Conservation (phyloP, 92 coral and sea anemone species). For the Palythoa caribaeorum region DNA sequence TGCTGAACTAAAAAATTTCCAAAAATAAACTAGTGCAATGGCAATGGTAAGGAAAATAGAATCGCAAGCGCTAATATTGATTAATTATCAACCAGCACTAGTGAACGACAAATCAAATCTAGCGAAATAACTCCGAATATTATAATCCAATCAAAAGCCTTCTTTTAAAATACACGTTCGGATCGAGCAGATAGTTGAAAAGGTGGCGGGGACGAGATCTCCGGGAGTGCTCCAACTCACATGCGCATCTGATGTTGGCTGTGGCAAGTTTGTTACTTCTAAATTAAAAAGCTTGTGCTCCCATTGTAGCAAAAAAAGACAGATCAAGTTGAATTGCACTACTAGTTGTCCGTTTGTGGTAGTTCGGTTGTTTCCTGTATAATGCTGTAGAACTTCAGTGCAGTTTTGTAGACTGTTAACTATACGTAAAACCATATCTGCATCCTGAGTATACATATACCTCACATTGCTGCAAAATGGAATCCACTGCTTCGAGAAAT, state of each 20-base stretch:
- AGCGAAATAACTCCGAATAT: not conserved
- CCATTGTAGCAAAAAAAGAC: conserved; percentile 57
- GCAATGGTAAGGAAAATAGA: conserved; percentile 15
- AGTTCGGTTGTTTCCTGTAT: conserved; percentile 32
- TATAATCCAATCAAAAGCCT: conserved; percentile 5
- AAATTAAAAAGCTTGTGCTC: conserved; percentile 57
- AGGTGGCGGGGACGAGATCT: not conserved
- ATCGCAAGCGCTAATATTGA: conserved; percentile 30
- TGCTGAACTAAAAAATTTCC: not conserved
- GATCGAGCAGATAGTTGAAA: conserved; percentile 1
- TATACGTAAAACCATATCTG: conserved; percentile 40
- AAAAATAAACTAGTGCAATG: not conserved
- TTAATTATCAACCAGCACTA: conserved; percentile 44
- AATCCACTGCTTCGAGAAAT: conserved; percentile 28
- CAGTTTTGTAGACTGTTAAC: conserved; percentile 42
- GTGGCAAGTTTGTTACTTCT: conserved; percentile 53
- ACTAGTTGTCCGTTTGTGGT: conserved; percentile 36
- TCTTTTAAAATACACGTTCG: not conserved
- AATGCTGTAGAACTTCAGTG: conserved; percentile 44
- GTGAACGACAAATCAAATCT: conserved; percentile 40
- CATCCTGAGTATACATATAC: conserved; percentile 48
- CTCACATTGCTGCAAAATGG: conserved; percentile 61
- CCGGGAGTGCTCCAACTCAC: not conserved
- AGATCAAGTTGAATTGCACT: conserved; percentile 35
- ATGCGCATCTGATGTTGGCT: conserved; percentile 57